Base-by-base conservation (phyloP, 2,888 invertebrate genomes). In the Synanthedon vespiformis region DNA sequence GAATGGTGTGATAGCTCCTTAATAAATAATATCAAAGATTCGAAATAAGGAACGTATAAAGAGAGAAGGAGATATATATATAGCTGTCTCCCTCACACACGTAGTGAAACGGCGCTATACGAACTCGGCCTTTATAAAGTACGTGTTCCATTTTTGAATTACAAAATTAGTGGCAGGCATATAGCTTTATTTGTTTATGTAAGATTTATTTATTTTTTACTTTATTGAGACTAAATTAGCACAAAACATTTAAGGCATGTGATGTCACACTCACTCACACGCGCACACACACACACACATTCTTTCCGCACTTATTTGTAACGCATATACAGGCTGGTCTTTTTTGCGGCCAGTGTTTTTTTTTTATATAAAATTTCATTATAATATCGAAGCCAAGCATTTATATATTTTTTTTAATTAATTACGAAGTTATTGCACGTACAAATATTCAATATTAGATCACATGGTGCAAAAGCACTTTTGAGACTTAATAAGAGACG, bases 391-490 rank as follows among this genome's bases (percentile, higher is more conserved):
- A 66, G 61, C 59, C 14, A 34, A 48, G 50, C 50, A 52, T 8
- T 50, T 16, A 51, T 49, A 48, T 40, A 40, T 41, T 18, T 40
- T 41, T 34, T 16, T 51, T 52, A 53, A 48, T 56, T 54, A 57
- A 49, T 50, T 49, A 53, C 40, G 50, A 57, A 54, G 53, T 61
- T 58, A 64, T 63, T 62, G 61, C 63, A 60, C 60, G 41, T 56
- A 57, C 52, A 55, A 60, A 61, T 58, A 58, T 64, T 63, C 34
- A 6, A 34, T n/a, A n/a, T 34, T 59, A 74, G 70, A 77, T 75
- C 73, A 77, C 74, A 70, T 53, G 63, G 74, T 70, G 61, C 63
- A 63, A 59, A 62, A 68, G 70, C 75, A 76, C 77, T 64, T 65
- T 63, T 49, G 57, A 52, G 57, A 61, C 53, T 54, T 52, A 54